Evolutionary conservation across 2,888 invertebrate genomes (phyloP).

Genomic region (Alsophila aescularia): DNA sequence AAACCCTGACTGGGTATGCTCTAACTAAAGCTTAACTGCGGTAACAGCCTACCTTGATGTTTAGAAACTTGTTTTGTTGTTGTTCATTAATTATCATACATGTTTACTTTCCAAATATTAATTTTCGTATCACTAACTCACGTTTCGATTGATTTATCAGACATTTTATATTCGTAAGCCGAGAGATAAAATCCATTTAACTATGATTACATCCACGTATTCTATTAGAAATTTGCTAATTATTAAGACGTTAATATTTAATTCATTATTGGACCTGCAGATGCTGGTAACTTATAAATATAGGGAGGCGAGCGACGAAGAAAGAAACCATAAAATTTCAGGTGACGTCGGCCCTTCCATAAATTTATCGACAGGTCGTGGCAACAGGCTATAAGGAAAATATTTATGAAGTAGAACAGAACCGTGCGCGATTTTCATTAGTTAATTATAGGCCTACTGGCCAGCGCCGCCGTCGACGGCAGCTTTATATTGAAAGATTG

Average conservation of each 20-base stretch:
- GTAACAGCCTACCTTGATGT: slow-evolving; percentile 28
- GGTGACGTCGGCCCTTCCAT: slow-evolving; percentile 79
- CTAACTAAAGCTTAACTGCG: slow-evolving; percentile 33
- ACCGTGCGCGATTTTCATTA: slow-evolving; percentile 74
- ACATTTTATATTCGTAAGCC: too few species aligned
- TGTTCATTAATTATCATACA: slow-evolving; percentile 21
- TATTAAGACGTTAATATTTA: slow-evolving; percentile 5
- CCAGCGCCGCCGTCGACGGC: slow-evolving; percentile 18
- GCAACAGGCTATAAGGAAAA: slow-evolving; percentile 81
- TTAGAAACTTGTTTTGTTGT: slow-evolving; percentile 15
- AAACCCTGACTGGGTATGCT: slow-evolving; percentile 46
- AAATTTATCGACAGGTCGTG: slow-evolving; percentile 83
- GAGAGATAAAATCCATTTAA: neutral
- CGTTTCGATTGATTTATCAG: too few species aligned
- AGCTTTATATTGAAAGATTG: slow-evolving; percentile 13
- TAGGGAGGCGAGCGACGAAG: slow-evolving; percentile 62
- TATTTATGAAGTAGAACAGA: slow-evolving; percentile 79
- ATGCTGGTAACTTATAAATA: slow-evolving; percentile 57
- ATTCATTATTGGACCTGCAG: slow-evolving; percentile 11
- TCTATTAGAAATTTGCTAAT: neutral
- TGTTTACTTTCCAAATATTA: neutral
- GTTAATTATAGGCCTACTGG: slow-evolving; percentile 67
- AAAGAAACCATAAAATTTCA: slow-evolving; percentile 80
- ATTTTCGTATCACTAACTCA: neutral
- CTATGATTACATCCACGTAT: neutral